Evolutionary conservation across 2,113 vertebrate species (phyloP).

Genomic region (Hemiscyllium ocellatum): DNA sequence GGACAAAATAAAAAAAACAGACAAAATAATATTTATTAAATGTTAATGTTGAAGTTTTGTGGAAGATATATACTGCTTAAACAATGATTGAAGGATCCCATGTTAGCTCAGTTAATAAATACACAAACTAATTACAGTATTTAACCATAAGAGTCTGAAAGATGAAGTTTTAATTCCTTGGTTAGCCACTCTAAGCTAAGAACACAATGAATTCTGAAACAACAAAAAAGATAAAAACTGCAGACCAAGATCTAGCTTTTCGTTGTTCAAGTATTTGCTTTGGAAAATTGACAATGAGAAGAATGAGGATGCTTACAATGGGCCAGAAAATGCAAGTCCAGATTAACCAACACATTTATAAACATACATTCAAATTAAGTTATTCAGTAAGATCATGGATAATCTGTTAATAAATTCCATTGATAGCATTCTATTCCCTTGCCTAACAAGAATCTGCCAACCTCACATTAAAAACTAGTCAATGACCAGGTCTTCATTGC

Average conservation of each 20-base stretch:
- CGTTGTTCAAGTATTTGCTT: background rate
- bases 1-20: background rate
- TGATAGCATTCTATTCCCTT: no score
- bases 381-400: no score
- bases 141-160: background rate
- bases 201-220: background rate
- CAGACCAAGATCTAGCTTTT: background rate
- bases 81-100: background rate
- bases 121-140: background rate
- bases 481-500: no score
- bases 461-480: no score
- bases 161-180: background rate
- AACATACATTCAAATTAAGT: no score
- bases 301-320: background rate
- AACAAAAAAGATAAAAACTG: background rate
- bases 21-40: background rate
- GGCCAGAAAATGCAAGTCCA: background rate
- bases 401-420: no score
- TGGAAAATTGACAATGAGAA: background rate
- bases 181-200: background rate
- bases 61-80: background rate
- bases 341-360: background rate
- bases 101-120: background rate
- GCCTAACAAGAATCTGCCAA: no score
- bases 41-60: background rate